Evolutionary conservation across 2,888 invertebrate species (phyloP).

Genomic region (Pollenia griseotomentosa): DNA sequence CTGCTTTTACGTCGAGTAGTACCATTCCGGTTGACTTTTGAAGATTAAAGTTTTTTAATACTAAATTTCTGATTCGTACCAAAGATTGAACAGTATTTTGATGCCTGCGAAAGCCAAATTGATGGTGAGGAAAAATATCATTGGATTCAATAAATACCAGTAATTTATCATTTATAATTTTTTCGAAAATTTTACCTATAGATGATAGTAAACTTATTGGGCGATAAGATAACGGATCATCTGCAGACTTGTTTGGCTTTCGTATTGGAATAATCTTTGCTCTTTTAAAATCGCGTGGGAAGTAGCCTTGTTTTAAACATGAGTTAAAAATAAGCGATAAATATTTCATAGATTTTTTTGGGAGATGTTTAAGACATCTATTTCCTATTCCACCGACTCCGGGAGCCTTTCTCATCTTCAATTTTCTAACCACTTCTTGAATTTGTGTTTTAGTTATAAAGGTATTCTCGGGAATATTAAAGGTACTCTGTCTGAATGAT

Average conservation of each 20-base stretch:
- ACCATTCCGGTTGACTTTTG: neutral
- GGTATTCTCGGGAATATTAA: no score
- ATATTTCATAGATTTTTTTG: neutral
- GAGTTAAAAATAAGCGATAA: neutral
- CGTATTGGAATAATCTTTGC: neutral
- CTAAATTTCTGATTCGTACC: conserved; percentile 12
- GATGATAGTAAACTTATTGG: neutral
- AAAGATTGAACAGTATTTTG: neutral
- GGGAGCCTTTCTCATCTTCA: neutral
- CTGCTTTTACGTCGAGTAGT: conserved; percentile 7
- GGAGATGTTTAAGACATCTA: conserved; percentile 2
- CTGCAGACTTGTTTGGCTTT: neutral
- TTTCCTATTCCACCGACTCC: no score
- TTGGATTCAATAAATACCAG: no score
- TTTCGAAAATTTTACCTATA: no score
- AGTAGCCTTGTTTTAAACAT: neutral
- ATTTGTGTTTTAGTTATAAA: neutral
- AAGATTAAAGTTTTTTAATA: neutral
- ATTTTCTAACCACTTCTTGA: neutral
- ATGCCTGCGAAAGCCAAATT: neutral
- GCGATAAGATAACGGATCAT: neutral
- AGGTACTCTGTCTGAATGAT: no score
- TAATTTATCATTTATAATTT: no score
- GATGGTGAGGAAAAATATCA: no score
- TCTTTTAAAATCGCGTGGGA: neutral